Evolutionary conservation across 1,140 invertebrate species (phyloP).

Genomic region (Caenorhabditis elegans): WBcel235 BX284602.5:11022001-11022500

Average conservation of each 20-base stretch:
- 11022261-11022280: neutral
- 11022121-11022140: no score
- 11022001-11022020: no score
- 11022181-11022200: neutral
- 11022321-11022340: no score
- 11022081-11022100: no score
- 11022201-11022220: neutral
- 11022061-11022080: no score
- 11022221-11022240: neutral
- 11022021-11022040: no score
- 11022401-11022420: neutral
- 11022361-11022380: neutral
- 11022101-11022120: no score
- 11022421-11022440: neutral
- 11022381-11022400: neutral
- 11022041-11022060: no score
- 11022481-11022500: neutral
- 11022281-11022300: neutral
- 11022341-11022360: no score
- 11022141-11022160: no score
- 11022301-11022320: no score
- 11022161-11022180: neutral
- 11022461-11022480: neutral
- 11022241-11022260: no score
- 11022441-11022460: neutral